Conservation (phyloP, 2,113 vertebrate genomes). For the Myodes glareolus region DNA sequence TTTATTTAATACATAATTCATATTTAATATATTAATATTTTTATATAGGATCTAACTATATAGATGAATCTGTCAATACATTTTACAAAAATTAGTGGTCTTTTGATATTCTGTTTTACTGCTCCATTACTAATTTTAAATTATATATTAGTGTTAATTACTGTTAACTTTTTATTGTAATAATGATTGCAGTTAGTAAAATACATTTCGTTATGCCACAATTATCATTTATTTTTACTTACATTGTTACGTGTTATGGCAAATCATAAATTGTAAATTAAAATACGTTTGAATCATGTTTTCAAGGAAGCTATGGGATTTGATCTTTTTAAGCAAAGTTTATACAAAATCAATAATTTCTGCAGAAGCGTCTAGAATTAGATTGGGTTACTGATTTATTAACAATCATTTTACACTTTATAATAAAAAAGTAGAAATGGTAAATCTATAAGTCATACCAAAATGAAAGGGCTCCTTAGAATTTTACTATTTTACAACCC, state of each 20-base stretch:
- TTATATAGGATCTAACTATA: not conserved
- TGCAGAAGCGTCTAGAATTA: not conserved
- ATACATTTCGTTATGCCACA: not conserved
- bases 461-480: not conserved
- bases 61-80: not conserved
- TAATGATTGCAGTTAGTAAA: not conserved
- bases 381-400: not conserved
- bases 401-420: not conserved
- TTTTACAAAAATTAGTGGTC: not conserved
- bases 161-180: not conserved
- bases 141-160: conserved; percentile 9
- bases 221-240: not conserved
- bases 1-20: too few species aligned
- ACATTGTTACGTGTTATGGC: not conserved
- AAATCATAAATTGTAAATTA: not conserved
- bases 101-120: not conserved
- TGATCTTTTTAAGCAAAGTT: not conserved
- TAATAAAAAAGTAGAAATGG: not conserved
- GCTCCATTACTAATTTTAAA: not conserved
- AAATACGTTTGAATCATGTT: not conserved
- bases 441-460: not conserved
- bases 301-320: not conserved
- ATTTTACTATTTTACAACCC: not conserved
- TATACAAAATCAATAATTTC: not conserved
- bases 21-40: too few species aligned